Evolutionary conservation across 2,113 vertebrate species (phyloP).

Genomic region (Hystrix brachyura): DNA sequence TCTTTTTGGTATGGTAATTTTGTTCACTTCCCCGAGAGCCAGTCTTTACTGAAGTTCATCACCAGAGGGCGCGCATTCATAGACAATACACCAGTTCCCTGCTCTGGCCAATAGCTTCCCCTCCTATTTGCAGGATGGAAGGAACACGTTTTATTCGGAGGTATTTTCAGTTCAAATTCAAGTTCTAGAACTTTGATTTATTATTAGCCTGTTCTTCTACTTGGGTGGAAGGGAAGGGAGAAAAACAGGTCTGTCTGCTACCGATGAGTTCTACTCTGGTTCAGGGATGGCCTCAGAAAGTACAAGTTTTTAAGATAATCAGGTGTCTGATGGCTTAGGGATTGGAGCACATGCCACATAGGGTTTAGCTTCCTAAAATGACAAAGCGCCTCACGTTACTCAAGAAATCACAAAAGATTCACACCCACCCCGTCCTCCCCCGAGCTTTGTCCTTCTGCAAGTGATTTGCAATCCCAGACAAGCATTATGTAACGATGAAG

Average conservation of each 20-base stretch:
- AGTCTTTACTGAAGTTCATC: background rate
- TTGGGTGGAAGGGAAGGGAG: slow-evolving; percentile 72
- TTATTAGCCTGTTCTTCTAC: slow-evolving; percentile 72
- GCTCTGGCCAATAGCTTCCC: background rate
- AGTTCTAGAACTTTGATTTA: slow-evolving; percentile 81
- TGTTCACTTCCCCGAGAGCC: slow-evolving; percentile 55
- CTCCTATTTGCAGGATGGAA: slow-evolving; percentile 58
- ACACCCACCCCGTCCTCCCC: slow-evolving; percentile 76
- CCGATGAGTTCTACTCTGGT: slow-evolving; percentile 56
- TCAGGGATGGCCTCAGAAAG: slow-evolving; percentile 55
- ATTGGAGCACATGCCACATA: background rate
- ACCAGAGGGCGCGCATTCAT: slow-evolving; percentile 86
- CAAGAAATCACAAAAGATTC: slow-evolving; percentile 76
- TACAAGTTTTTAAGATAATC: slow-evolving; percentile 52
- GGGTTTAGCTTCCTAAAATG: slow-evolving; percentile 60
- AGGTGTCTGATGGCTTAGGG: background rate
- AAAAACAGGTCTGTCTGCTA: slow-evolving; percentile 75
- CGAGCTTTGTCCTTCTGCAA: slow-evolving; percentile 76
- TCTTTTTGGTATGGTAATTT: slow-evolving; percentile 76
- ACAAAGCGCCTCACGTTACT: slow-evolving; percentile 65
- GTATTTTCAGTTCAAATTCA: slow-evolving; percentile 84
- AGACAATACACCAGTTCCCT: slow-evolving; percentile 77
- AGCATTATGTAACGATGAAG: slow-evolving; percentile 79
- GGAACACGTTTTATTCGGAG: slow-evolving; percentile 78
- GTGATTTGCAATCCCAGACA: slow-evolving; percentile 80